These are phyloP conservation scores for Periophthalmodon schlosseri DNA, from an alignment of 2,113 vertebrate species.

Conservation along the genomic window DNA sequence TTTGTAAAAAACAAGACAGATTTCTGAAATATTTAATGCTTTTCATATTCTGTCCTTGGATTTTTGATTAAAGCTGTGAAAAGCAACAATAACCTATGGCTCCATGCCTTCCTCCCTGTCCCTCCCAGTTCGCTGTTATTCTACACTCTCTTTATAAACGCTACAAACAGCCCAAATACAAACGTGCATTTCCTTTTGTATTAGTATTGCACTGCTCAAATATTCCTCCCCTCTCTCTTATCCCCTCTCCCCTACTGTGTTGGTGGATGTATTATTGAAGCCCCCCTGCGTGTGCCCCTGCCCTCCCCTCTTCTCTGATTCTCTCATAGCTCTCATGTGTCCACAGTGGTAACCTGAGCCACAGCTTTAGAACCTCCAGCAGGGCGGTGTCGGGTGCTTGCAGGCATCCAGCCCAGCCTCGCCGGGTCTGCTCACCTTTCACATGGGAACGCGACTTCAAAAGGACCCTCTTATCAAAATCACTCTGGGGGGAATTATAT, in stretches of 20 bases:
- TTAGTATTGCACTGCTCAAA: neutral
- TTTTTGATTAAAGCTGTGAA: neutral
- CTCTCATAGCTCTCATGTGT: conserved; percentile 27
- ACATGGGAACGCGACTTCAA: conserved; percentile 38
- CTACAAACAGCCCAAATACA: neutral
- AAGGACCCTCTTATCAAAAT: neutral
- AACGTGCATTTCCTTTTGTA: neutral
- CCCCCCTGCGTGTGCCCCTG: neutral
- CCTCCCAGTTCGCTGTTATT: neutral
- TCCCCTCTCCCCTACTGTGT: neutral
- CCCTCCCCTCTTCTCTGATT: conserved; percentile 23
- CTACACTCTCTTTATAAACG: neutral
- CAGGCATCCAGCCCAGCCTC: conserved; percentile 25
- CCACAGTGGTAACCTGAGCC: conserved; percentile 46
- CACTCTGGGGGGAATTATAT: neutral
- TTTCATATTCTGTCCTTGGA: neutral
- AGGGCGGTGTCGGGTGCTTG: conserved; percentile 54
- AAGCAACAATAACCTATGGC: neutral
- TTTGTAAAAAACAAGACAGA: too few species aligned
- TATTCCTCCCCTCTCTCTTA: neutral
- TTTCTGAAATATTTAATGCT: too few species aligned
- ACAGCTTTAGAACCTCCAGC: conserved; percentile 40
- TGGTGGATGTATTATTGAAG: conserved; percentile 37
- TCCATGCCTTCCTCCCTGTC: neutral
- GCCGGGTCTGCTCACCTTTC: conserved; percentile 60